phyloP scores from a whole-genome alignment of 2,888 invertebrate species.

The Drosophila diplacantha region DNA sequence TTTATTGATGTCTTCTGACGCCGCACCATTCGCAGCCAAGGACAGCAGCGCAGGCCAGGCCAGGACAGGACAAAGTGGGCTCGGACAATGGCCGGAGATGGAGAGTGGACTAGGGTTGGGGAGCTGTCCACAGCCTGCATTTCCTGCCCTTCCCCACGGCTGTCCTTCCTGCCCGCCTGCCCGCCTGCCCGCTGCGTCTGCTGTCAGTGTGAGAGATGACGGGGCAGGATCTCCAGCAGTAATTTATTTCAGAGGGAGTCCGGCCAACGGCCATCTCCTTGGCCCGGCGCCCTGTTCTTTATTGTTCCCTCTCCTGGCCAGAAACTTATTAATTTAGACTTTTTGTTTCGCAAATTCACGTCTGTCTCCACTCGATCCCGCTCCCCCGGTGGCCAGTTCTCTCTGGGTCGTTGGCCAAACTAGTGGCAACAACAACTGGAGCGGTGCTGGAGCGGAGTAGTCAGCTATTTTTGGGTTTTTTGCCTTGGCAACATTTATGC shows the following conservation, averaged over 20 bases:
- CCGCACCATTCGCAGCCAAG: slow-evolving; percentile 42
- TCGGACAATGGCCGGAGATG: slow-evolving; percentile 24
- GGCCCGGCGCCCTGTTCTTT: slow-evolving; percentile 55
- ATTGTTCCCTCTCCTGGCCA: slow-evolving; percentile 50
- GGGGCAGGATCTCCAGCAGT: slow-evolving; percentile 50
- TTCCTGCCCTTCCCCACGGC: slow-evolving; percentile 1
- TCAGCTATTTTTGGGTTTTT: slow-evolving; percentile 34
- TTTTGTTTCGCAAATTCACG: slow-evolving; percentile 71
- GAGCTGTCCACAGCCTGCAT: slow-evolving; percentile 30
- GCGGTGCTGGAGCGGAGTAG: slow-evolving; percentile 11
- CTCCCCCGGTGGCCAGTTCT: not conserved
- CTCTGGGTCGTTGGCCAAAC: slow-evolving; percentile 67
- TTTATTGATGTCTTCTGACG: slow-evolving; percentile 67
- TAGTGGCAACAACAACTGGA: slow-evolving; percentile 45
- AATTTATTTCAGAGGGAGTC: slow-evolving; percentile 55
- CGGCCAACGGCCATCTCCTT: slow-evolving; percentile 10
- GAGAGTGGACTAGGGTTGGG: not conserved
- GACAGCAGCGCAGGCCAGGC: slow-evolving; percentile 12
- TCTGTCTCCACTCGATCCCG: slow-evolving; percentile 33
- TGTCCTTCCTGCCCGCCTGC: not conserved
- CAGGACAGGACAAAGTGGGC: slow-evolving; percentile 28
- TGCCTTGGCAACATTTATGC: slow-evolving; percentile 69
- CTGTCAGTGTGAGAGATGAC: slow-evolving; percentile 41
- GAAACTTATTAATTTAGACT: slow-evolving; percentile 72
- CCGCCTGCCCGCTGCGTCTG: slow-evolving; percentile 21